Base-by-base conservation (phyloP, 1,140 invertebrate species). In the Goniozus legneri region DNA sequence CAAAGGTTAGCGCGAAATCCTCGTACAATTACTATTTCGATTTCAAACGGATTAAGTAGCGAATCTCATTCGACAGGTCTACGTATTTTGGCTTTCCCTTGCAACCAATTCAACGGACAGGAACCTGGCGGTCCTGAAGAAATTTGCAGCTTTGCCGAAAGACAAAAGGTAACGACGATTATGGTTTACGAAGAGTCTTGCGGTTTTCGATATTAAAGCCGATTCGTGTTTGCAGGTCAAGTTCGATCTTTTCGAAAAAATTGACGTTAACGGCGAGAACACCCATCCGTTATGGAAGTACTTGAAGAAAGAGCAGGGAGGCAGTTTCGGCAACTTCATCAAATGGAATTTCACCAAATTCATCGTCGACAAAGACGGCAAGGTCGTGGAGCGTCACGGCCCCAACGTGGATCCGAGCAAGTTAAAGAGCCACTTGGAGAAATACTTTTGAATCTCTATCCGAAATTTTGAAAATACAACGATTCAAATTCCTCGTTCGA, bases 311-410 rank as follows among this genome's bases (percentile, higher is more conserved):
- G 91, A 90, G 53, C 83, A 92, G 66, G 80, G 83, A n/a, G 89
- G 89, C 1, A 81, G 79, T 10, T 59, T 92, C 7, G 84, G 84
- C 32, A 82, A 82, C 67, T 87, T 86, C 43, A 95, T 98, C 58
- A 98, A 98, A 68, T 98, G 95, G 95, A 98, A 98, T 74, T 98
- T 97, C 61, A 92, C 92, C 12, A 98, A 98, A 67, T 98, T 98
- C 73, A 82, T 98, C 43, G 80, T 97, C 12, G 82, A 97, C 71
- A 91, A 86, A 67, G 79, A 95, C 27, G 95, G 95, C 4, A 78
- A 88, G 39, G 91, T 93, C 1, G 85, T 97, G 0, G 88, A 92
- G 61, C 79, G 94, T 54, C 91, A 92, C 66, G 88, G 83, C 3
- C 89, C 92, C 1, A 88, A 83, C 42, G 84, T 83, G 1, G 82